Evolutionary conservation across 2,113 vertebrate genomes (phyloP).

Genomic region (Aptenodytes patagonicus): DNA sequence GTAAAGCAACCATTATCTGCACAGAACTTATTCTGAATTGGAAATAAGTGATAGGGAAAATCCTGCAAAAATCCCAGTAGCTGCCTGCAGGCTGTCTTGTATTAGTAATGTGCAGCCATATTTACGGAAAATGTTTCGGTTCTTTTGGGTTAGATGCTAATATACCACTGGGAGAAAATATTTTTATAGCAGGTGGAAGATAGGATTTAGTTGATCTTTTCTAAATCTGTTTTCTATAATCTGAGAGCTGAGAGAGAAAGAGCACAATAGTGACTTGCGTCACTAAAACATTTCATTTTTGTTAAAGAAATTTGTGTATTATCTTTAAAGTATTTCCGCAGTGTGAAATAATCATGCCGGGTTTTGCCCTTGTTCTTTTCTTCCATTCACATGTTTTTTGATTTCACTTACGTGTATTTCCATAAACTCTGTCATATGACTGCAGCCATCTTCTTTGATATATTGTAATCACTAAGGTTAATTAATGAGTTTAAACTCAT

Average conservation of each 20-base stretch:
- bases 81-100: not conserved
- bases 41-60: not conserved
- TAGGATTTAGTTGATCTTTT: not conserved
- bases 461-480: not conserved
- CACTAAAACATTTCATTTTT: not conserved
- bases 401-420: not conserved
- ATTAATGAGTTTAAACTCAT: not conserved
- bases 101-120: not conserved
- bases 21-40: not conserved
- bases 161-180: not conserved
- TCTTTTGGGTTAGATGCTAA: not conserved
- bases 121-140: not conserved
- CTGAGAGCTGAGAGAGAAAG: not conserved
- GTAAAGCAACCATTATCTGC: not conserved
- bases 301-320: not conserved
- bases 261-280: not conserved
- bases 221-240: not conserved
- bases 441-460: not conserved
- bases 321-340: not conserved
- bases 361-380: not conserved
- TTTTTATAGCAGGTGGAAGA: not conserved
- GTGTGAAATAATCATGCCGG: not conserved
- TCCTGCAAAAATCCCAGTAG: not conserved
- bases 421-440: not conserved
- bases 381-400: not conserved